A percentile compares a stretch with the other conserved stretches of the same genome.
Conservation (phyloP, 2,113 vertebrate genomes). For the Nerophis ophidion region DNA sequence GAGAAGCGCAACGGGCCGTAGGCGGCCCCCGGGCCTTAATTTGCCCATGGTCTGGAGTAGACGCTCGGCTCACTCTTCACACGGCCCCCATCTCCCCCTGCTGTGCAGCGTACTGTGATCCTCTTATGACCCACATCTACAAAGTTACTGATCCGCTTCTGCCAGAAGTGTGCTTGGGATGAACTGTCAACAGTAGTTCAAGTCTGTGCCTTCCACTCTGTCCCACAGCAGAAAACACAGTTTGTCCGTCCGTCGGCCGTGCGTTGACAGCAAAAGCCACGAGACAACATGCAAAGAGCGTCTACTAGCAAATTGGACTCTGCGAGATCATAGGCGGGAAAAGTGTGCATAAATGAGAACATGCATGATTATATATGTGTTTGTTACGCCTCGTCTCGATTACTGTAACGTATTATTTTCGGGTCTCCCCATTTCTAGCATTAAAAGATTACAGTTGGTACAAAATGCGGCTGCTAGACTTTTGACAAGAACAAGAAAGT, state of each 20-base stretch:
- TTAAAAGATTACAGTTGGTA: too few species aligned
- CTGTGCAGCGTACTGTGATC: constrained; percentile 9
- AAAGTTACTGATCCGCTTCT: constrained; percentile 5
- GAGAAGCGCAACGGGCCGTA: too few species aligned
- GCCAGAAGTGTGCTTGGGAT: not conserved
- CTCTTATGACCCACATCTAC: constrained; percentile 7
- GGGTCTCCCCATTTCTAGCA: too few species aligned
- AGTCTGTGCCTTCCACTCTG: not conserved
- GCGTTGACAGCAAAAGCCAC: not conserved
- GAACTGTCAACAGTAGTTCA: not conserved
- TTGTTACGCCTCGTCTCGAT: too few species aligned
- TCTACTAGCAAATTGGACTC: not conserved
- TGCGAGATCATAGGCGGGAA: not conserved
- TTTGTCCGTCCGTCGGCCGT: too few species aligned
- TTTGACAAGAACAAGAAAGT: too few species aligned
- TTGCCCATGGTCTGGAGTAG: too few species aligned
- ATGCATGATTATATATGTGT: constrained; percentile 1
- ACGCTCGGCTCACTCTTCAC: not conserved
- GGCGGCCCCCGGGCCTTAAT: too few species aligned
- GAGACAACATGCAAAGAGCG: not conserved
- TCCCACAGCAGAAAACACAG: not conserved
- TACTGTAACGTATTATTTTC: too few species aligned
- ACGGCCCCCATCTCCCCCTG: not conserved
- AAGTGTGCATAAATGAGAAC: constrained; percentile 16
- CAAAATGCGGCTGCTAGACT: too few species aligned